phyloP scores from a whole-genome alignment of 1,140 invertebrate species.

The Papilio polyxenes region DNA sequence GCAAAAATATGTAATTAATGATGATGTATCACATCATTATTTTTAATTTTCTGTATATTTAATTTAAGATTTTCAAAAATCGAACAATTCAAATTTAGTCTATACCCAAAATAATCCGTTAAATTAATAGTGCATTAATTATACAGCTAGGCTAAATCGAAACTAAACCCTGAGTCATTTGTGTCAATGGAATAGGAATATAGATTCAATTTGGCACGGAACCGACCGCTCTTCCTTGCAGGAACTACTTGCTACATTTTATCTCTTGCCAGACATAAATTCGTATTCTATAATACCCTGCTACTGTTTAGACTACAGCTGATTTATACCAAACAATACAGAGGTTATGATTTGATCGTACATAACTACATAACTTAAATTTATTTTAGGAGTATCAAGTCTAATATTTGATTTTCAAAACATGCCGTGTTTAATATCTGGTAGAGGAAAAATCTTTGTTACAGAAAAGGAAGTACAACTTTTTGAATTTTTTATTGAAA shows the following conservation, averaged over 20 bases:
- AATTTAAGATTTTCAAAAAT: background rate
- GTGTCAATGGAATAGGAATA: conserved; percentile 69
- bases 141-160: conserved; percentile 20
- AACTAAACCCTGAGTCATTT: conserved; percentile 59
- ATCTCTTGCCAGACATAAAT: conserved; percentile 58
- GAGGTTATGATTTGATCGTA: background rate
- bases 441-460: background rate
- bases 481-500: no score
- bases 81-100: background rate
- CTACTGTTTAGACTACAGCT: conserved; percentile 28
- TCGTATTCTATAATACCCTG: conserved; percentile 51
- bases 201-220: conserved; percentile 69
- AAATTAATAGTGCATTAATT: background rate
- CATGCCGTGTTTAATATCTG: background rate
- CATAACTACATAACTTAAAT: background rate
- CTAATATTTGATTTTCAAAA: background rate
- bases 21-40: no score
- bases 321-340: background rate
- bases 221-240: conserved; percentile 55
- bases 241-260: conserved; percentile 49
- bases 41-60: background rate
- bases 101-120: background rate
- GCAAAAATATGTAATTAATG: background rate
- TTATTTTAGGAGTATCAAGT: no score
- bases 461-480: no score